Conservation (phyloP, 2,113 vertebrate species). For the Pseudois nayaur region DNA sequence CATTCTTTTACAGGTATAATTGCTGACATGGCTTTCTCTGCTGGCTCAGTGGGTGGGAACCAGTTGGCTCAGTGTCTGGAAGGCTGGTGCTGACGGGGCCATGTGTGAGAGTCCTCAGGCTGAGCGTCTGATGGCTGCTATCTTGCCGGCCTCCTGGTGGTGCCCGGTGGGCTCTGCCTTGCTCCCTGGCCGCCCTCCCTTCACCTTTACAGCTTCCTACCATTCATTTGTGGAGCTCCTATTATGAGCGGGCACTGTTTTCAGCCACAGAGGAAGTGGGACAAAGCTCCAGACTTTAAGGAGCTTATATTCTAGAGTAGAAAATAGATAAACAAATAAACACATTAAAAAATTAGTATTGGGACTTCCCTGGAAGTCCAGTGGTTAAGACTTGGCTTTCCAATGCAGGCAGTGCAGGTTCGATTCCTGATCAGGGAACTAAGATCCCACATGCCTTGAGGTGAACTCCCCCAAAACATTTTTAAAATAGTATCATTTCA, state of each 20-base stretch:
- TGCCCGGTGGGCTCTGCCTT: too few relatives aligned
- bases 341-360: background rate
- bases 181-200: rapidly evolving
- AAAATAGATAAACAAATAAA: background rate
- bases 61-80: background rate
- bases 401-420: background rate
- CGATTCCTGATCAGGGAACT: background rate
- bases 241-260: background rate
- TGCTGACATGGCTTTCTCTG: background rate
- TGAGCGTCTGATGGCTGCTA: background rate
- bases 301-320: background rate
- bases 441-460: background rate
- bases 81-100: background rate
- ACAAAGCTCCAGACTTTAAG: background rate
- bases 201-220: background rate
- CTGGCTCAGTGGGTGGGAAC: background rate
- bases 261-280: background rate
- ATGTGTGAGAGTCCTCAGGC: background rate
- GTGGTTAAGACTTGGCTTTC: background rate
- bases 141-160: background rate
- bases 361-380: background rate
- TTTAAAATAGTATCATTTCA: background rate
- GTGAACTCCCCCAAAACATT: background rate
- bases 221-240: background rate
- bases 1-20: rapidly evolving